Evolutionary conservation across 2,113 vertebrate genomes (phyloP), one percentile per base, ranked within the genome.

Genomic region (Rafetus swinhoei): DNA sequence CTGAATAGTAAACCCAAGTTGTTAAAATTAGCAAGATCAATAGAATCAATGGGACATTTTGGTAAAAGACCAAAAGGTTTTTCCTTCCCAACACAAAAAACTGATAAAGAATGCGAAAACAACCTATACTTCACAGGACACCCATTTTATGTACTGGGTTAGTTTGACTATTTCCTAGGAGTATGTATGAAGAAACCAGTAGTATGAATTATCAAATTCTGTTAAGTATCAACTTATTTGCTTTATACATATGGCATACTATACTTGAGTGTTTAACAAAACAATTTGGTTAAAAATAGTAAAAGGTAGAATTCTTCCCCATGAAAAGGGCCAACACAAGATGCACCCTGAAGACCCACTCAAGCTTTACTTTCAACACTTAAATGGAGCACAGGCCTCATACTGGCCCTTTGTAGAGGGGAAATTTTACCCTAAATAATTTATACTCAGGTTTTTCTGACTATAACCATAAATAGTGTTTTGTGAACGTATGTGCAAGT

Each of bases 181-280:
- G 21, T 50, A 77, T 6, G 8, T 59, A 72, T 21, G 72, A 60
- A 57, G 4, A 45, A 79, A 25, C 13, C 82, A 69, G 4, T 5
- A 84, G 7, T 10, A 50, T 2, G 1, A 76, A 86, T 13, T 80
- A 10, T 18, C 76, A 6, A 0, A 0, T 82, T 27, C 1, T 85
- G 12, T 32, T 85, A 79, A 45, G 22, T 3, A 1, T 22, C 77
- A 59, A 1, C 25, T 2, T 50, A 19, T 3, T 3, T 53, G 50
- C 11, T 53, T 1, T 39, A 54, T 55, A 19, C 1, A 84, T n/a
- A 1, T 65, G 1, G 27, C 85, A 1, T 8, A 65, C 77, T 55
- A 88, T 72, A 2, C 45, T 54, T 39, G 10, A 45, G 10, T 45
- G 45, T 35, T 39, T 76, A 55, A 79, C 21, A 84, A 82, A 12